These are phyloP conservation scores for Aelia acuminata DNA, from an alignment of 2,888 invertebrate genomes.

Conservation along the genomic window DNA sequence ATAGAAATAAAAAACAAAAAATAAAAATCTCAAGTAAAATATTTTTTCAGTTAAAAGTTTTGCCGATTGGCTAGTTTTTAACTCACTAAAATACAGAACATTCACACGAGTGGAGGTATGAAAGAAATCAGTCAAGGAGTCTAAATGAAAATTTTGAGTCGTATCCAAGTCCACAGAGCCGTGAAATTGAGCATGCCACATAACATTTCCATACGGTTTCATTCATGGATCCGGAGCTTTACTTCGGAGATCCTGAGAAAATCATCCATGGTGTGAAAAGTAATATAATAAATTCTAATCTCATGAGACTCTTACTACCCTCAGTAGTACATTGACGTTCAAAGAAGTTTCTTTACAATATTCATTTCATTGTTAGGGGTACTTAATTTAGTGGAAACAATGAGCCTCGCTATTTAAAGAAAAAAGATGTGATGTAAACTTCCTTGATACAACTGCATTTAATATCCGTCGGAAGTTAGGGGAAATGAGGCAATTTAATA, in stretches of 20 bases:
- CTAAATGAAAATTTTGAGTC: constrained; percentile 38
- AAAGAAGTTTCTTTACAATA: background rate
- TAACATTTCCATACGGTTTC: constrained; percentile 11
- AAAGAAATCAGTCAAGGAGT: constrained; percentile 19
- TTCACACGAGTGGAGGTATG: constrained; percentile 17
- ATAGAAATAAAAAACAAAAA: background rate
- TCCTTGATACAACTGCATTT: background rate
- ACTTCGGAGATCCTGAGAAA: background rate
- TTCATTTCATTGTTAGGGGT: background rate
- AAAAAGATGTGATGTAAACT: background rate
- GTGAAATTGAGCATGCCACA: constrained; percentile 44
- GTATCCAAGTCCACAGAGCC: constrained; percentile 29
- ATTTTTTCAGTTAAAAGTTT: background rate
- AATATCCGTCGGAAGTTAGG: background rate
- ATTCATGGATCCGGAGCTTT: background rate
- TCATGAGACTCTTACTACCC: too few species aligned
- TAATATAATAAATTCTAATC: background rate
- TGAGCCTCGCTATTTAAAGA: background rate
- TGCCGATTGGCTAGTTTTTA: background rate
- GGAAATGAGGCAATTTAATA: background rate
- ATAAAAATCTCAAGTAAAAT: background rate
- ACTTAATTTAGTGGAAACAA: constrained; percentile 23
- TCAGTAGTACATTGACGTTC: background rate
- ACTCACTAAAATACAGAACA: background rate
- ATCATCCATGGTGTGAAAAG: background rate